Evolutionary conservation across 53 echinoderm and acorn worm species (phyloP), one percentile per base, ranked within the genome.

Genomic region (Paracentrotus lividus): DNA sequence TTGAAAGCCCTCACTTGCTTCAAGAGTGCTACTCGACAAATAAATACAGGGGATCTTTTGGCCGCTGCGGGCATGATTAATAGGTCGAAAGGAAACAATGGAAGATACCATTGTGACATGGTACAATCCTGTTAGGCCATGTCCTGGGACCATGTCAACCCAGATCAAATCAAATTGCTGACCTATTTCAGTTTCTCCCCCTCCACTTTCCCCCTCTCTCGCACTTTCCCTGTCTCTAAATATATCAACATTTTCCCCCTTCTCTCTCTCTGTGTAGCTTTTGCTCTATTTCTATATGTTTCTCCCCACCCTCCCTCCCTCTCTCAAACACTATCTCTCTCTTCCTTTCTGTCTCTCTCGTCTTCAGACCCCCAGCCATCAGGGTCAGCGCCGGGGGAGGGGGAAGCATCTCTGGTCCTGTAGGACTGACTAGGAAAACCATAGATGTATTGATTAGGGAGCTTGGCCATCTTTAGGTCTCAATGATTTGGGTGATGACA

Each of bases 401-500:
- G 57, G 86, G 56, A 86, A 56, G 36, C 86, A 53, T 56, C 54
- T 54, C 86, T 86, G 16, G 21, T 86, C 86, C 86, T 86, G 86
- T 34, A 56, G 54, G 86, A 56, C 86, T 36, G 56, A 31, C 86
- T 32, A 86, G 86, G 86, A 86, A 86, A 86, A 56, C 86, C 56
- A 86, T 89, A 90, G 90, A 90, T 90, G 90, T 55, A 90, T 68
- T 90, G 90, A 90, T 72, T 72, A 90, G 90, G 52, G 0, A 5
- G 47, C 29, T 49, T 9, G 72, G 69, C 44, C 43, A 56, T 90
- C 49, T 68, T 68, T 31, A 72, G 36, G 90, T 90, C 90, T 90
- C 90, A 90, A 90, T 90, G 75, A 90, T 90, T 68, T 72, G 40
- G 53, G 34, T 42, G 90, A 72, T 90, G 90, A 90, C 90, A 90